Percentiles rank a stretch among this genome's conserved stretches.
Evolutionary conservation across 2,113 vertebrate genomes (phyloP).

Genomic region (Asarcornis scutulata): DNA sequence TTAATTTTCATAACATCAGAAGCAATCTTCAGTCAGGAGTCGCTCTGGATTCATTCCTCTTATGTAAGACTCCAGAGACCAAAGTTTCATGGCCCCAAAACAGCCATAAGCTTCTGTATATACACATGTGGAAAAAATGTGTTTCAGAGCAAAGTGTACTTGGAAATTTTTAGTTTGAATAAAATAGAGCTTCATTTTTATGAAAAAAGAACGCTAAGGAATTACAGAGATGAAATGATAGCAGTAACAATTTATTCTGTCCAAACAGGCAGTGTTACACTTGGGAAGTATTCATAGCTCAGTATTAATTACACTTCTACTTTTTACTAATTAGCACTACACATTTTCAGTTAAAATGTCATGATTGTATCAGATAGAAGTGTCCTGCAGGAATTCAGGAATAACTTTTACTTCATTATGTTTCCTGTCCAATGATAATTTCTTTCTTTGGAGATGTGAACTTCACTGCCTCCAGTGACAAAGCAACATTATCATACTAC

Average conservation of each 20-base stretch:
- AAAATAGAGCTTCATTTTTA: neutral
- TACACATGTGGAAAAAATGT: neutral
- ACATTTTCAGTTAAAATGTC: constrained; percentile 24
- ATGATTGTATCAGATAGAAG: neutral
- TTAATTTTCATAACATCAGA: constrained; percentile 39
- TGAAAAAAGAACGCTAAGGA: neutral
- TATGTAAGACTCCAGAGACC: neutral
- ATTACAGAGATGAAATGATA: neutral
- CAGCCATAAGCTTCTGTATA: neutral
- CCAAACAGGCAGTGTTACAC: neutral
- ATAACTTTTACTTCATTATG: neutral
- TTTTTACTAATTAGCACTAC: constrained; percentile 30
- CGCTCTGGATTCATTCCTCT: neutral
- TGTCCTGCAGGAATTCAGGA: neutral
- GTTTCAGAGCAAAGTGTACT: neutral
- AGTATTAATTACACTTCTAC: constrained; percentile 15
- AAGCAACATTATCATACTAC: neutral
- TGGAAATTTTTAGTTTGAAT: constrained; percentile 1
- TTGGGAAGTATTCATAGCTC: constrained; percentile 26
- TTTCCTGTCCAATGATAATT: neutral
- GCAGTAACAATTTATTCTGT: constrained; percentile 17
- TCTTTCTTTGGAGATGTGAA: constrained; percentile 15
- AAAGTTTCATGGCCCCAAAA: neutral
- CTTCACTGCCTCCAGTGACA: neutral
- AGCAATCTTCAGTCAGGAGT: neutral